Conservation (phyloP, 2,888 invertebrate species). For the Sphinx pinastri region DNA sequence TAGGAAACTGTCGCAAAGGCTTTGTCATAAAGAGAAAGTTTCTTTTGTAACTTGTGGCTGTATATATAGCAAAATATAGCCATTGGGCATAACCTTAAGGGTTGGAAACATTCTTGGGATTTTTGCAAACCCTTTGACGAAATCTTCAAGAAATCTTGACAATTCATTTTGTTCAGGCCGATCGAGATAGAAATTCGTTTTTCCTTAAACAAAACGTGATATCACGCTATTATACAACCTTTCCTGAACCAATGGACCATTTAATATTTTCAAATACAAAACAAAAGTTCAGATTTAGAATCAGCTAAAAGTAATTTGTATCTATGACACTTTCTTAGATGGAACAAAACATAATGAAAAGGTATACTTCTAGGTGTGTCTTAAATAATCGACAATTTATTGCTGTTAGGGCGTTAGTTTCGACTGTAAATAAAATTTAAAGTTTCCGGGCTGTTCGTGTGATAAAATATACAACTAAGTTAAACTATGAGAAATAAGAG, state of each 20-base stretch:
- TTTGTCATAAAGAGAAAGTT: background rate
- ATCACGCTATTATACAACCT: background rate
- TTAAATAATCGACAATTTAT: no score
- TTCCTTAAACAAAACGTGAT: conserved; percentile 2
- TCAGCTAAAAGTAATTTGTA: no score
- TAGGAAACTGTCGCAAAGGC: background rate
- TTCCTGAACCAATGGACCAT: background rate
- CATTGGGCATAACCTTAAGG: conserved; percentile 19
- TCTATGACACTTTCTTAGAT: no score
- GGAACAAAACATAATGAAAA: no score
- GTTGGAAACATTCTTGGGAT: conserved; percentile 28
- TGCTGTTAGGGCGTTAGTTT: no score
- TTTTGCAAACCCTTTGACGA: conserved; percentile 12
- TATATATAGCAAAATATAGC: conserved; percentile 2
- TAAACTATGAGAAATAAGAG: no score
- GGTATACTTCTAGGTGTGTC: no score
- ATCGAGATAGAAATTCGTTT: background rate
- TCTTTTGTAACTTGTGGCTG: background rate
- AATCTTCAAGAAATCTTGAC: conserved; percentile 25
- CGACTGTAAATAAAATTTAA: no score
- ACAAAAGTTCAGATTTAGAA: background rate
- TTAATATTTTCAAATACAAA: background rate
- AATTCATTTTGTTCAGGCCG: conserved; percentile 19
- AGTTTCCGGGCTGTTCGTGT: no score
- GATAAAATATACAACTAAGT: no score